Evolutionary conservation across 1,140 invertebrate species (phyloP), one percentile per base, ranked within the genome.

Genomic region (Littorina saxatilis): DNA sequence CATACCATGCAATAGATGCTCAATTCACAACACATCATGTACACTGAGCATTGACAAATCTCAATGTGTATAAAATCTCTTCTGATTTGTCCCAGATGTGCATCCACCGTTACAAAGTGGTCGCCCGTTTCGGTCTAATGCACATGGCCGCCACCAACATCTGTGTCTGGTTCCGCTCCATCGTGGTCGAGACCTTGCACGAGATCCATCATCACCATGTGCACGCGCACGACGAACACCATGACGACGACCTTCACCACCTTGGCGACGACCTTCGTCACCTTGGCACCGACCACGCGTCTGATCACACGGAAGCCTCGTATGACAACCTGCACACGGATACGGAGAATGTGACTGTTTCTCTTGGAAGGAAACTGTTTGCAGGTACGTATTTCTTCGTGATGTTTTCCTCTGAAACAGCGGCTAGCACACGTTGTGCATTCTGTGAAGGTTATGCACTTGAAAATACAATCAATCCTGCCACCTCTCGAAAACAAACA

Each of bases 101-200:
- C 68, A 85, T 87, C 39, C 84, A 88, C 32, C 80, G 81, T 29
- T 86, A 81, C 94, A 99, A 99, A 95, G 96, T 97, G 23, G 94
- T 99, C 73, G 97, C 98, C 50, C 95, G 80, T 29, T 98, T 99
- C 91, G 98, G 98, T 32, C 93, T 99, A 85, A 99, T 99, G 97
- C 98, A 99, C 90, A 96, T 99, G 39, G 96, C 99, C 50, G 98
- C 97, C 4, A 99, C 98, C 35, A 99, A 99, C 92, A 94, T 99
- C 29, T 99, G 98, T 92, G 98, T 99, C 1, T 99, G 86, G 87
- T 82, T 88, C 50, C 83, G 85, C 29, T 84, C 77, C 66, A 86
- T 88, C 55, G 84, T 89, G 15, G 82, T 87, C 32, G 88, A 90
- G 76, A 88, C 87, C 4, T 63, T 89, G 27, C 83, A 84, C 72